These are phyloP conservation scores for Phalacrocorax pelagicus DNA, from an alignment of 2,113 vertebrate genomes.

Conservation along the genomic window DNA sequence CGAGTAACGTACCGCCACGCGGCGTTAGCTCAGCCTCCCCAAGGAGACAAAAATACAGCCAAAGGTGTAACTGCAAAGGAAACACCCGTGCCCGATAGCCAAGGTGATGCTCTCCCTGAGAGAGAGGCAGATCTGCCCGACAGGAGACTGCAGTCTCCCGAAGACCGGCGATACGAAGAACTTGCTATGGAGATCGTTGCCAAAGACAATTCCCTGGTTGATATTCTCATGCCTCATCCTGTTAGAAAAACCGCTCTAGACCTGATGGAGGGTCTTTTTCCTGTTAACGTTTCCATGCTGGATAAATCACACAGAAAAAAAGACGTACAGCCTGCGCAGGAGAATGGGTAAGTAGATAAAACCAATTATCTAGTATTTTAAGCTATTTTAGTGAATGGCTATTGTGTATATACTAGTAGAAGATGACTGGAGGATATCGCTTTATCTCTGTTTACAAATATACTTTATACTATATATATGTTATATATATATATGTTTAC, in stretches of 20 bases:
- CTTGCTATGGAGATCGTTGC: slow-evolving; percentile 81
- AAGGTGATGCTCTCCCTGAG: rapidly evolving
- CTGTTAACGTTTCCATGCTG: slow-evolving; percentile 78
- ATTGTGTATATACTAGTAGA: rapidly evolving
- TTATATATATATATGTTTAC: too few relatives aligned
- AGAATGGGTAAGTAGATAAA: slow-evolving; percentile 24
- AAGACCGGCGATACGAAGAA: slow-evolving; percentile 71
- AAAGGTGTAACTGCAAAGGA: background rate
- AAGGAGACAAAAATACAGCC: background rate
- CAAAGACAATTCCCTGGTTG: slow-evolving; percentile 82
- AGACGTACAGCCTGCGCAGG: background rate
- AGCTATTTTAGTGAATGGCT: background rate
- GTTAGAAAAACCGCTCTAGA: slow-evolving; percentile 83
- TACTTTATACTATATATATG: too few relatives aligned
- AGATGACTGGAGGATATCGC: background rate
- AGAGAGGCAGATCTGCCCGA: background rate
- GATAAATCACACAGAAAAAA: slow-evolving; percentile 55
- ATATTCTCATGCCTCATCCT: slow-evolving; percentile 77
- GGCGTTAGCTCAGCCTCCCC: background rate
- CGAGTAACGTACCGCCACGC: background rate
- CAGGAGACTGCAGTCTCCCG: background rate
- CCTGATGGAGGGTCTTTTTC: slow-evolving; percentile 91
- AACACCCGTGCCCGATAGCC: background rate
- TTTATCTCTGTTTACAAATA: background rate
- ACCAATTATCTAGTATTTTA: background rate